Conservation (phyloP, 2,888 invertebrate species). For the Microctonus brassicae region DNA sequence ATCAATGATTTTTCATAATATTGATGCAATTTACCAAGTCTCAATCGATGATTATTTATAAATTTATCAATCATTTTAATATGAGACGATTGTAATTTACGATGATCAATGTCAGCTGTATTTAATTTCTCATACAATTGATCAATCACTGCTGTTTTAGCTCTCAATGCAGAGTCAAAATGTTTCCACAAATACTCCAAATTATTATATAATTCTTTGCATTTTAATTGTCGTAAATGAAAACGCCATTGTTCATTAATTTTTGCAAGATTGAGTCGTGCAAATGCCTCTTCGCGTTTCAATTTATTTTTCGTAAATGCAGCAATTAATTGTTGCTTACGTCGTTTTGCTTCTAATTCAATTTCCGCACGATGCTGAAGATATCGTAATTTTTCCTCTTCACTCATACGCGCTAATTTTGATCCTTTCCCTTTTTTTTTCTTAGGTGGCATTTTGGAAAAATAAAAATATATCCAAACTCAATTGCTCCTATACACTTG, state of each 20-base stretch:
- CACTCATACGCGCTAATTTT: conserved; percentile 86
- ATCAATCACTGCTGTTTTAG: conserved; percentile 78
- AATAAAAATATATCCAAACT: no score
- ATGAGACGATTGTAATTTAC: conserved; percentile 80
- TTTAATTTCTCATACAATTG: conserved; percentile 77
- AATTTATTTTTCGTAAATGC: conserved; percentile 90
- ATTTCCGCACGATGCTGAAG: conserved; percentile 85
- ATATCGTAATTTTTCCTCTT: conserved; percentile 85
- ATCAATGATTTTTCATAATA: conserved; percentile 74
- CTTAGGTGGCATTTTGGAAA: conserved; percentile 68
- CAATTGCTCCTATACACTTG: not conserved
- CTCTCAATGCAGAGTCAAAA: conserved; percentile 76
- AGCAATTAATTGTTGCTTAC: conserved; percentile 85
- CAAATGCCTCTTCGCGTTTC: conserved; percentile 84
- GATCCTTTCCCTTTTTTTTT: conserved; percentile 81
- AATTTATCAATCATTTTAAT: conserved; percentile 79
- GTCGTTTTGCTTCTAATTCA: conserved; percentile 83
- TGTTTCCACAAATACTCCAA: conserved; percentile 75
- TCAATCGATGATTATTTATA: conserved; percentile 76
- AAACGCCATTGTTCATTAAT: conserved; percentile 89
- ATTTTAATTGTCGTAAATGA: conserved; percentile 81
- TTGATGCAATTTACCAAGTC: conserved; percentile 73
- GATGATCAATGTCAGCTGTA: conserved; percentile 81
- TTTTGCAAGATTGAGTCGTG: conserved; percentile 84
- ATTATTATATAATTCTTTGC: conserved; percentile 79